Conservation (phyloP, 2,888 invertebrate genomes). For the Palloptera scutellata region DNA sequence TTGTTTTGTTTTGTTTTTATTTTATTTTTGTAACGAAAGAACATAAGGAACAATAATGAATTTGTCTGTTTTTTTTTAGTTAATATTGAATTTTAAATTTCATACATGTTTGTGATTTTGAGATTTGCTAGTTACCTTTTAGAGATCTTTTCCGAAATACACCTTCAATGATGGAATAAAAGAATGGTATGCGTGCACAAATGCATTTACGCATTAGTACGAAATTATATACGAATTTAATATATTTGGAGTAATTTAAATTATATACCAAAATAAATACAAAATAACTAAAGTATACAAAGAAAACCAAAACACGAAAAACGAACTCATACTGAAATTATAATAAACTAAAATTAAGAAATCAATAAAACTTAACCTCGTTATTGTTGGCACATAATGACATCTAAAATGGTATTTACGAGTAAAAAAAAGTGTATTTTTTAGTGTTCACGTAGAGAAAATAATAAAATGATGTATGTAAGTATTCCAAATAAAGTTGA, state of each 20-base stretch:
- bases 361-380: slow-evolving; percentile 29
- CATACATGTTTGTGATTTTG: slow-evolving; percentile 44
- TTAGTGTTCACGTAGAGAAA: no score
- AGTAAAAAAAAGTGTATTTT: no score
- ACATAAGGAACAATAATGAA: slow-evolving; percentile 45
- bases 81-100: slow-evolving; percentile 50
- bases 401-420: slow-evolving; percentile 1
- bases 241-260: slow-evolving; percentile 55
- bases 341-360: slow-evolving; percentile 20
- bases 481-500: slow-evolving; percentile 4
- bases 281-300: not conserved
- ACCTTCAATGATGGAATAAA: slow-evolving; percentile 71
- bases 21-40: slow-evolving; percentile 48
- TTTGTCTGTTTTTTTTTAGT: slow-evolving; percentile 39
- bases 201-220: slow-evolving; percentile 66
- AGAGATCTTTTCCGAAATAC: slow-evolving; percentile 97
- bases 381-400: slow-evolving; percentile 51
- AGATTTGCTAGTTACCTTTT: slow-evolving; percentile 82
- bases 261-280: slow-evolving; percentile 30
- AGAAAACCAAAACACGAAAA: slow-evolving; percentile 30
- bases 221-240: slow-evolving; percentile 66
- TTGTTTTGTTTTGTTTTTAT: slow-evolving; percentile 11
- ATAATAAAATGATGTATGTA: slow-evolving; percentile 8
- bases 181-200: slow-evolving; percentile 69
- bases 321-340: slow-evolving; percentile 27